phyloP scores from a whole-genome alignment of 2,113 vertebrate genomes.

The Mobula hypostoma region DNA sequence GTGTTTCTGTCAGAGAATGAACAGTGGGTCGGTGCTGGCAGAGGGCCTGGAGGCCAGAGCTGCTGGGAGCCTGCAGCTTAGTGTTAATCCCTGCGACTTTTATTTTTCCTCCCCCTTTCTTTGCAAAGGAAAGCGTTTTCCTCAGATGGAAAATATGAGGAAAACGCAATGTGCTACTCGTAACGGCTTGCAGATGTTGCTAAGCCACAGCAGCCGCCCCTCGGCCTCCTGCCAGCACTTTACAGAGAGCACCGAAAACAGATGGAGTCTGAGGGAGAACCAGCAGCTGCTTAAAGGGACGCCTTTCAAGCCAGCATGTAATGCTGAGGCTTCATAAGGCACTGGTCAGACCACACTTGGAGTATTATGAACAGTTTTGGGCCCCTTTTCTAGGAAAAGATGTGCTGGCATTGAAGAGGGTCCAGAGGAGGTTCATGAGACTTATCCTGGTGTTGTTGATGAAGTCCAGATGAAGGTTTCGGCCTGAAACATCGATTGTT shows the following conservation, averaged over 20 bases:
- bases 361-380: too few relatives aligned
- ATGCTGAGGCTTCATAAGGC: too few relatives aligned
- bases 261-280: background rate
- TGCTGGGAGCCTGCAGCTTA: background rate
- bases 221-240: background rate
- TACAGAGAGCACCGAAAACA: background rate
- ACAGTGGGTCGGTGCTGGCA: background rate
- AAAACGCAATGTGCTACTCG: background rate
- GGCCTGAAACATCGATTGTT: too few relatives aligned
- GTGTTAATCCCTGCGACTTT: background rate
- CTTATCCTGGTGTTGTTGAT: too few relatives aligned
- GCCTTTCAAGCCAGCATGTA: background rate
- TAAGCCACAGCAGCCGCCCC: background rate
- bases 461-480: background rate
- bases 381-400: too few relatives aligned
- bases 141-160: background rate
- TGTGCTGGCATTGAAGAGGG: too few relatives aligned
- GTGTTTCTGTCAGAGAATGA: background rate
- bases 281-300: background rate
- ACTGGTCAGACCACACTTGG: too few relatives aligned
- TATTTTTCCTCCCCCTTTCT: background rate
- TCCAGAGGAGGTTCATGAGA: too few relatives aligned
- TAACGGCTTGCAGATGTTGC: conserved; percentile 15
- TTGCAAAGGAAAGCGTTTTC: background rate
- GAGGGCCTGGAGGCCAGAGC: too few relatives aligned